A percentile compares a stretch with the other conserved stretches of the same genome.
Evolutionary conservation across 2,888 invertebrate genomes (phyloP).

Genomic region (Lithophane semibrunnea): DNA sequence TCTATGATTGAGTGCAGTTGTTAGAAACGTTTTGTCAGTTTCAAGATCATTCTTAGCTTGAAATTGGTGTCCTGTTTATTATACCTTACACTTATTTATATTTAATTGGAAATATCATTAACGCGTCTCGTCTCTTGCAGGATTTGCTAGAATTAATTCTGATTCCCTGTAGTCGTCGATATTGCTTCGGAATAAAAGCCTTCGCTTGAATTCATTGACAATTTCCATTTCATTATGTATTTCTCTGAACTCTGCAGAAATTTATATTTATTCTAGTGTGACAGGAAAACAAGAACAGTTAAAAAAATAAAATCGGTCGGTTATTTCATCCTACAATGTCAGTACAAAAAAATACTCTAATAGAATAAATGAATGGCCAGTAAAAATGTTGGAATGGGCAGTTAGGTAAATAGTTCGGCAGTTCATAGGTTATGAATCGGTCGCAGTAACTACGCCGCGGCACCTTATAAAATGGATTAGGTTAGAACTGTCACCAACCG

Average conservation of each 20-base stretch:
- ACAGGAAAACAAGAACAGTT: too few species aligned
- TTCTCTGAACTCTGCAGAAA: neutral
- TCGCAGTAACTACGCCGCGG: too few species aligned
- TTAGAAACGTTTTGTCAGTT: constrained; percentile 56
- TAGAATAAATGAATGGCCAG: too few species aligned
- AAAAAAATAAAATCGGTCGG: too few species aligned
- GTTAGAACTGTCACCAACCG: too few species aligned
- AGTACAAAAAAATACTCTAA: too few species aligned
- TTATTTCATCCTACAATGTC: too few species aligned
- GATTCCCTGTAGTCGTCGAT: constrained; percentile 13
- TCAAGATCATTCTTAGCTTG: constrained; percentile 6
- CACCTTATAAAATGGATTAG: too few species aligned
- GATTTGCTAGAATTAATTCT: constrained; percentile 30
- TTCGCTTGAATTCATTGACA: constrained; percentile 23
- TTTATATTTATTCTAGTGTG: neutral
- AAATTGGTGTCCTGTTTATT: constrained; percentile 8
- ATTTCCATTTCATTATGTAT: constrained; percentile 12
- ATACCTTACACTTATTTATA: neutral
- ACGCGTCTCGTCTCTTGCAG: constrained; percentile 15
- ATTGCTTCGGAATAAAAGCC: constrained; percentile 21
- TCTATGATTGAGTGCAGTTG: constrained; percentile 66
- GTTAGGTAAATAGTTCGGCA: too few species aligned
- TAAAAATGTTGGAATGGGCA: too few species aligned
- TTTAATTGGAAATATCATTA: constrained; percentile 41
- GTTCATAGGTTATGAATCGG: too few species aligned